A percentile compares a stretch with the other conserved stretches of the same genome.
phyloP scores from a whole-genome alignment of 2,888 invertebrate species.

The Atherix ibis region DNA sequence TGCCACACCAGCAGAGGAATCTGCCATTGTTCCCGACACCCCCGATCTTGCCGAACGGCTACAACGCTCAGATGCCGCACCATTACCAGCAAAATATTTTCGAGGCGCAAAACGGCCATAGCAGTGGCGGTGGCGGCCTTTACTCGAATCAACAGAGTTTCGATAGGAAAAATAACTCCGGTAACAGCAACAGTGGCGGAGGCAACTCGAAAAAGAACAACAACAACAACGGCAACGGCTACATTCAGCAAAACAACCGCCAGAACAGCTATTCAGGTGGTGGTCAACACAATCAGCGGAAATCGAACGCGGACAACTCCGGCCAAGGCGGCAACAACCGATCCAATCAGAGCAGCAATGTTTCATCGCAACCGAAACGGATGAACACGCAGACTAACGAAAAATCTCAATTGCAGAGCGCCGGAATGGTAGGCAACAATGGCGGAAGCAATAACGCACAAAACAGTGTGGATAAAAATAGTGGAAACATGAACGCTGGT shows the following conservation, averaged over 20 bases:
- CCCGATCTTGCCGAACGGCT: conserved; percentile 21
- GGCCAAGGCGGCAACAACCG: conserved; percentile 4
- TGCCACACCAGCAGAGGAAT: conserved; percentile 18
- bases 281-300: conserved; percentile 4
- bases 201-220: conserved; percentile 18
- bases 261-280: conserved; percentile 5
- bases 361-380: conserved; percentile 4
- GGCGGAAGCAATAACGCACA: conserved; percentile 7
- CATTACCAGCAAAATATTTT: conserved; percentile 3
- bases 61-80: conserved; percentile 16
- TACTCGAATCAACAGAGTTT: conserved; percentile 7
- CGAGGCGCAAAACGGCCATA: conserved; percentile 5
- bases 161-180: conserved; percentile 9
- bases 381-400: background rate
- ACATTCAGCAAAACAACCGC: conserved; percentile 6
- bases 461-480: too few species aligned
- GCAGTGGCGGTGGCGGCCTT: conserved; percentile 1
- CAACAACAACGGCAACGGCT: conserved; percentile 12
- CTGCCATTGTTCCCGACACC: conserved; percentile 31
- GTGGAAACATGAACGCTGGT: too few species aligned
- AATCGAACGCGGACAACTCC: conserved; percentile 5
- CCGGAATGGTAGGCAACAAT: conserved; percentile 10
- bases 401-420: conserved; percentile 5
- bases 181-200: conserved; percentile 6
- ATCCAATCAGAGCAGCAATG: background rate